A percentile compares a stretch with the other conserved stretches of the same genome.
phyloP scores from a whole-genome alignment of 1,140 invertebrate genomes.

The Zaprionus ghesquierei region DNA sequence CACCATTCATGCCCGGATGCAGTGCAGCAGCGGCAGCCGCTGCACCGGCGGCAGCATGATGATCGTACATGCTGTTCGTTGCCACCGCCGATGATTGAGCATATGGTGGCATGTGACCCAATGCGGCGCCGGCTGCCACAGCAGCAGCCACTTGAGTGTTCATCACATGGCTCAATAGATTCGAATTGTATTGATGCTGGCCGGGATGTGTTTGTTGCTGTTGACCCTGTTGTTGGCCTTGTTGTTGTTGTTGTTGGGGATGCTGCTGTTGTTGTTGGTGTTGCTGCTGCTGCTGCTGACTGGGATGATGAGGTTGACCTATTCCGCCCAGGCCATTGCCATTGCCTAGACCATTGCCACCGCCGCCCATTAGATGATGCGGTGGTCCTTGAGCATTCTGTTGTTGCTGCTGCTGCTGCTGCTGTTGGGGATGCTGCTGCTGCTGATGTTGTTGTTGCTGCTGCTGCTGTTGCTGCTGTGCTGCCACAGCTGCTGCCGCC shows the following conservation, averaged over 20 bases:
- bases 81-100: conserved; percentile 51
- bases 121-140: conserved; percentile 63
- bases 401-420: conserved; percentile 69
- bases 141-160: conserved; percentile 65
- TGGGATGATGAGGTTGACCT: conserved; percentile 54
- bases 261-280: conserved; percentile 72
- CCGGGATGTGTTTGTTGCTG: conserved; percentile 57
- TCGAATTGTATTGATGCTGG: conserved; percentile 72
- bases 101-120: conserved; percentile 70
- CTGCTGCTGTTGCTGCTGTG: conserved; percentile 70
- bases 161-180: conserved; percentile 74
- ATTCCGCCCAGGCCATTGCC: conserved; percentile 57
- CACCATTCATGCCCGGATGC: conserved; percentile 79
- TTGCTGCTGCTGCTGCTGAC: conserved; percentile 55
- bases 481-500: conserved; percentile 68
- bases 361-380: conserved; percentile 65
- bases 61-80: conserved; percentile 69
- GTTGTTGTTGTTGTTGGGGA: conserved; percentile 53
- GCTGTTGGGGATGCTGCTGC: conserved; percentile 59
- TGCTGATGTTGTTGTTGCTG: conserved; percentile 69
- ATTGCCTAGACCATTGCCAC: conserved; percentile 65
- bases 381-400: conserved; percentile 64
- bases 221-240: conserved; percentile 55
- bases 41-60: conserved; percentile 44
- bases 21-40: conserved; percentile 42